Evolutionary conservation across 1,140 invertebrate genomes (phyloP), one percentile per base, ranked within the genome.

Genomic region (Phenacoccus solenopsis): DNA sequence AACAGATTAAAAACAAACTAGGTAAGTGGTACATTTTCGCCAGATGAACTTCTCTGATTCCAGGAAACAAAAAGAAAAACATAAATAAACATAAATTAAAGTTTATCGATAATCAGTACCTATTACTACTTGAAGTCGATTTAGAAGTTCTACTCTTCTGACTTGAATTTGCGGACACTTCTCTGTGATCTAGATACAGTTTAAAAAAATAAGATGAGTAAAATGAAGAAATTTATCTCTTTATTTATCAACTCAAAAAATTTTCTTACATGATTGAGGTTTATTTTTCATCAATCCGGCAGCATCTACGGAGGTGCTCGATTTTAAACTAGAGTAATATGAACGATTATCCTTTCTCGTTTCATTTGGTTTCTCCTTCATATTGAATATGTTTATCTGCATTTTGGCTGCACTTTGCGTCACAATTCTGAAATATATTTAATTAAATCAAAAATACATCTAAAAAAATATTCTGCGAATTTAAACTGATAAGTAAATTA

Each of bases 331-430:
- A 3, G 59, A 24, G 22, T 5, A 13, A 64, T 64, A 24, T 1
- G 22, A 3, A 10, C 59, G 25, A 64, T 3, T 24, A 10, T 24
- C 25, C 25, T 22, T 64, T n/a, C 2, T 49, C 16, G 13, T n/a
- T 5, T 64, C 3, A 25, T 64, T 16, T 3, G 21, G 10, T 64
- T 20, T 64, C 22, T 64, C 22, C 25, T 64, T 64, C 1, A 64
- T 64, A 24, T 64, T 64, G 25, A 64, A 64, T 24, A 64, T 64
- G 20, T 64, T 64, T 3, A 64, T 64, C 20, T 64, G 21, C 59
- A 64, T 64, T 4, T 9, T 64, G 12, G 59, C 59, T 3, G 10
- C 25, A 9, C 59, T 64, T 24, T 38, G 32, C n/a, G 21, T 24
- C 12, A 64, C 25, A 3, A 24, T 25, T 27, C 59, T 64, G 16